These are phyloP conservation scores for Temnopleurus reevesii DNA, from an alignment of 53 echinoderm and acorn worm genomes.

Conservation along the genomic window DNA sequence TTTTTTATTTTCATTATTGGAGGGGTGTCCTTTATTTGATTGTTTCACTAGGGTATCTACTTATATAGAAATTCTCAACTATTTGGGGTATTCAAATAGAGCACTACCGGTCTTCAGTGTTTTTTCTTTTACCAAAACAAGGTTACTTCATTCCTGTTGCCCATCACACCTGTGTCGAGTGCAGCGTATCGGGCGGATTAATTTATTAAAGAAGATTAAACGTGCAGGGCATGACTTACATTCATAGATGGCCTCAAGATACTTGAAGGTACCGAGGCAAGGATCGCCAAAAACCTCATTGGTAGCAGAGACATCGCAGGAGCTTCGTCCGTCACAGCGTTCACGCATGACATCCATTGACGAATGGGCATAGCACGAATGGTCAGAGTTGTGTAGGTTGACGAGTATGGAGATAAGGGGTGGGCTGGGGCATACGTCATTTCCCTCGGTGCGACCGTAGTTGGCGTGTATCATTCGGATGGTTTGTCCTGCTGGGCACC, in stretches of 20 bases:
- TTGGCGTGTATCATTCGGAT: constrained; percentile 15
- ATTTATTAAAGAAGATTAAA: too few species aligned
- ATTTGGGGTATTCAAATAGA: too few species aligned
- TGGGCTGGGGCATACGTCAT: constrained; percentile 45
- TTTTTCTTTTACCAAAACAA: too few species aligned
- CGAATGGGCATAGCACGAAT: neutral
- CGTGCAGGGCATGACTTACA: too few species aligned
- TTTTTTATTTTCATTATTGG: too few species aligned
- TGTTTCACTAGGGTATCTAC: too few species aligned
- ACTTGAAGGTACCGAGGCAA: constrained; percentile 58
- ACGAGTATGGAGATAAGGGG: constrained; percentile 23
- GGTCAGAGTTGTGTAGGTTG: neutral
- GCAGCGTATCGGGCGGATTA: too few species aligned
- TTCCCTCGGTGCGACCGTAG: constrained; percentile 58
- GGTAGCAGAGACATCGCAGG: constrained; percentile 35
- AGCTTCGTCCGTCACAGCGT: constrained; percentile 35
- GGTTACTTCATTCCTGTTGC: too few species aligned
- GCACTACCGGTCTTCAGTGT: too few species aligned
- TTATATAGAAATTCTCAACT: too few species aligned
- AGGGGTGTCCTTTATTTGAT: too few species aligned
- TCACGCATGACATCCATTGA: neutral
- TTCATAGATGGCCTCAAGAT: constrained; percentile 41
- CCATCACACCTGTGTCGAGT: too few species aligned
- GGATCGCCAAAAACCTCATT: constrained; percentile 66
- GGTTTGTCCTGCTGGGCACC: neutral